A percentile compares a stretch with the other conserved stretches of the same genome.
Evolutionary conservation across 2,797 vertebrate species (phyloP).

Genomic region (Numenius phaeopus): DNA sequence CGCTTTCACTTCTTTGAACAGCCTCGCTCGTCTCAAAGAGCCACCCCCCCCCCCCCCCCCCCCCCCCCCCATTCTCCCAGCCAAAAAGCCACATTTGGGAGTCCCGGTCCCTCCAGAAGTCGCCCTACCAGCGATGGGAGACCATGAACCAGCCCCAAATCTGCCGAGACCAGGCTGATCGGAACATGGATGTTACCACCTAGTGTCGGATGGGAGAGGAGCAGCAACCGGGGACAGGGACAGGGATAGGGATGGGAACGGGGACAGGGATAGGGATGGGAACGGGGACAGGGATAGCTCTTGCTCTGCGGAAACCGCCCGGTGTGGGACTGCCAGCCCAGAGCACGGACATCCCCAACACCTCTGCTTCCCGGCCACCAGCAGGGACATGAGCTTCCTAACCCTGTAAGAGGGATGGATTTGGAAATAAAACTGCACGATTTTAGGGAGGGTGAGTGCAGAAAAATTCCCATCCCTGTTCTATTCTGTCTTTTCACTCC

Average conservation of each 20-base stretch:
- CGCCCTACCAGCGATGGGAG: rapidly evolving
- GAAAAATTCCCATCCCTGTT: background rate
- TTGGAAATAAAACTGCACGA: background rate
- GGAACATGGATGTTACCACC: conserved; percentile 3
- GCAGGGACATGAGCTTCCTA: background rate
- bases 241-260: too few species aligned
- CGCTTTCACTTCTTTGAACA: rapidly evolving
- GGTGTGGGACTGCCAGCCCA: rapidly evolving
- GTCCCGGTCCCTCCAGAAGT: background rate
- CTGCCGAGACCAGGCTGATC: rapidly evolving
- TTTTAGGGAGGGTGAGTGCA: background rate
- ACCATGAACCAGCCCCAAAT: rapidly evolving
- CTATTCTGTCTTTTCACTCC: background rate
- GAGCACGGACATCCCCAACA: background rate
- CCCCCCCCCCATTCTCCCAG: too few species aligned
- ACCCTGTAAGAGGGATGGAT: background rate
- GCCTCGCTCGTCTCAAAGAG: background rate
- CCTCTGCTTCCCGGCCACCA: background rate
- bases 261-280: background rate
- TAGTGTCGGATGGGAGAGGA: background rate
- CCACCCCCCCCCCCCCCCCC: too few species aligned
- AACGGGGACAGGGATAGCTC: background rate
- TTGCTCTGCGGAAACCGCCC: background rate
- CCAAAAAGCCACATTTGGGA: background rate
- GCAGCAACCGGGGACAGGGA: background rate